These are phyloP conservation scores for Notospermus geniculatus DNA, from an alignment of 1,140 invertebrate genomes.

Conservation along the genomic window DNA sequence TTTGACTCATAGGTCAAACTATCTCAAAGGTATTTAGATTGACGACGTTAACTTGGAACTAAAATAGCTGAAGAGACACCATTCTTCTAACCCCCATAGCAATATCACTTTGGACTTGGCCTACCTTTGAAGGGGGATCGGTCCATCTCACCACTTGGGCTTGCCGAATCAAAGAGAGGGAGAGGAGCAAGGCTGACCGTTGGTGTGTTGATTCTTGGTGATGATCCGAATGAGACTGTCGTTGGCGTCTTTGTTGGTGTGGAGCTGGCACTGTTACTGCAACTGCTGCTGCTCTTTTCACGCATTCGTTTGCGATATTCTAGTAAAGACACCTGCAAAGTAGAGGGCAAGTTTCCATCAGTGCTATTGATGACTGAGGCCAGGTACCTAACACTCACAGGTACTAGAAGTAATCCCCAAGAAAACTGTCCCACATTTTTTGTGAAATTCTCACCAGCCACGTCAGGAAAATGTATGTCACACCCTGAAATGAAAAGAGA, in stretches of 20 bases:
- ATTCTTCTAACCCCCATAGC: too few relatives aligned
- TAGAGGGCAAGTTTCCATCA: too few relatives aligned
- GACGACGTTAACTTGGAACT: too few relatives aligned
- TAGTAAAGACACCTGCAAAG: slow-evolving; percentile 66
- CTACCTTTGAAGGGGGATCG: not conserved
- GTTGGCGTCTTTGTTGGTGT: not conserved
- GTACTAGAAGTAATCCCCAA: not conserved
- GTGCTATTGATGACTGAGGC: too few relatives aligned
- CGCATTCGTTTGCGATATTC: slow-evolving; percentile 68
- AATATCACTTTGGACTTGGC: not conserved
- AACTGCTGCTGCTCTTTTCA: slow-evolving; percentile 24
- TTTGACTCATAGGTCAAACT: too few relatives aligned
- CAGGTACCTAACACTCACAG: too few relatives aligned
- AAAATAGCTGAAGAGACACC: too few relatives aligned
- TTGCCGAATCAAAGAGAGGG: slow-evolving; percentile 20
- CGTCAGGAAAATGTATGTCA: too few relatives aligned
- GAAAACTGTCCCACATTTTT: not conserved
- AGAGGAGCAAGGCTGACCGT: slow-evolving; percentile 17
- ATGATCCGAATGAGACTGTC: not conserved
- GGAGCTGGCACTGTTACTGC: not conserved
- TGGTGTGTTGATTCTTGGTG: not conserved
- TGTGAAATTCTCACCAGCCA: too few relatives aligned
- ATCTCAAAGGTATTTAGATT: too few relatives aligned
- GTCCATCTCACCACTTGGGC: not conserved
- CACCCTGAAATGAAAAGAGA: too few relatives aligned